A percentile compares a stretch with the other conserved stretches of the same genome.
Conservation (phyloP, 2,113 vertebrate species). For the Chinchilla lanigera region DNA sequence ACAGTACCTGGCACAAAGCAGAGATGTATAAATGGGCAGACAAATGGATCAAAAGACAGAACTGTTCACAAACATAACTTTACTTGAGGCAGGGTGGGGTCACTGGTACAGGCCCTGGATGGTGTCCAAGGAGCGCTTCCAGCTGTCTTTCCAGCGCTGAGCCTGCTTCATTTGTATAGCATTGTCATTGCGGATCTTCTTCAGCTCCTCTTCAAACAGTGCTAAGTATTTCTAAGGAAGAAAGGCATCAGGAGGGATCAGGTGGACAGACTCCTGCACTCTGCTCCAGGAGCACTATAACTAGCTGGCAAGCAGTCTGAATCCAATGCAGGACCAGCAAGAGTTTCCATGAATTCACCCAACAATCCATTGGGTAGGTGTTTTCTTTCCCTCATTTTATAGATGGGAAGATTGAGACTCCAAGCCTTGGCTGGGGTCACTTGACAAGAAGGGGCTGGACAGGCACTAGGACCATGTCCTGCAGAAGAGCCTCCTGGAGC, state of each 20-base stretch:
- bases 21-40: background rate
- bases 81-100: background rate
- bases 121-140: constrained; percentile 58
- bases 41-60: background rate
- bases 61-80: constrained; percentile 8
- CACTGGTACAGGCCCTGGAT: constrained; percentile 57
- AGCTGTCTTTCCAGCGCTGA: constrained; percentile 73
- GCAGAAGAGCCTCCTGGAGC: background rate
- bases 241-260: background rate
- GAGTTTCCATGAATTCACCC: background rate
- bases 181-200: background rate
- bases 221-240: constrained; percentile 71
- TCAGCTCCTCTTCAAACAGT: constrained; percentile 57
- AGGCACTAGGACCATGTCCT: background rate
- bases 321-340: background rate
- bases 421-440: background rate
- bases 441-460: background rate
- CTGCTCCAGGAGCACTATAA: background rate
- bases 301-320: background rate
- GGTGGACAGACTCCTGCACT: background rate
- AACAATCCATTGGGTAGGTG: background rate
- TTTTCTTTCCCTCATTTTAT: background rate
- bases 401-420: background rate
- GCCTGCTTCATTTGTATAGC: background rate
- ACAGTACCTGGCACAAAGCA: background rate